Base-by-base conservation (phyloP, 2,888 invertebrate species). In the Cryptocheilus praepositus region DNA sequence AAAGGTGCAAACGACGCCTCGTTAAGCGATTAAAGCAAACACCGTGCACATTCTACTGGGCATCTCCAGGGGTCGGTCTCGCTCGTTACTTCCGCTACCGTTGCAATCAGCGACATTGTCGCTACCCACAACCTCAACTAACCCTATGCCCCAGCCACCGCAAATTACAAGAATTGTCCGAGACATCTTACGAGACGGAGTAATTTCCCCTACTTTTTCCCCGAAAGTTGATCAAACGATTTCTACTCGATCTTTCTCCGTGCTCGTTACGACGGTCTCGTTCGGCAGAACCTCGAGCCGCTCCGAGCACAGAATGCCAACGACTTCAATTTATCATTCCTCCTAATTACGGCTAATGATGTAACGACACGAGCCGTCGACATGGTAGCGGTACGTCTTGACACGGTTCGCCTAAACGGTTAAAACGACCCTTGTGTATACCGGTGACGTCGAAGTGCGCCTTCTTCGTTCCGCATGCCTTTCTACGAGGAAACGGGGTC, bases 401-500 rank as follows among this genome's bases (percentile, higher is more conserved):
- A 36, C 25, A 54, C 46, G 36, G 36, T 45, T 11, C 19, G 46
- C 43, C 51, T 56, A 21, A 18, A 46, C 44, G 61, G 22, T 52
- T 45, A 53, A 64, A 36, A 61, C 18, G 54, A 46, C 28, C 25
- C 52, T 52, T 52, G 25, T 52, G 25, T 65, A 54, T 54, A 54
- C 61, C 61, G 61, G 62, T 61, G 55, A 65, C 55, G 64, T 36
- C 43, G 61, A 54, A 43, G 11, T 49, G 22, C 44, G 44, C 21
- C 22, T 45, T 61, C 65, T 46, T 63, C 61, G 63, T 56, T 49
- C 70, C 43, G 51, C 67, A 65, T 61, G 58, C 64, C 70, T 76
- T 67, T 73, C 67, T 62, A 62, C 51, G 59, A 28, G 22, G 60
- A 53, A 64, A 66, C 59, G 77, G 19, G 61, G 28, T 64, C 64